Percentiles rank a stretch among this genome's conserved stretches.
phyloP scores from a whole-genome alignment of 2,888 invertebrate genomes.

The Lasius platythorax region DNA sequence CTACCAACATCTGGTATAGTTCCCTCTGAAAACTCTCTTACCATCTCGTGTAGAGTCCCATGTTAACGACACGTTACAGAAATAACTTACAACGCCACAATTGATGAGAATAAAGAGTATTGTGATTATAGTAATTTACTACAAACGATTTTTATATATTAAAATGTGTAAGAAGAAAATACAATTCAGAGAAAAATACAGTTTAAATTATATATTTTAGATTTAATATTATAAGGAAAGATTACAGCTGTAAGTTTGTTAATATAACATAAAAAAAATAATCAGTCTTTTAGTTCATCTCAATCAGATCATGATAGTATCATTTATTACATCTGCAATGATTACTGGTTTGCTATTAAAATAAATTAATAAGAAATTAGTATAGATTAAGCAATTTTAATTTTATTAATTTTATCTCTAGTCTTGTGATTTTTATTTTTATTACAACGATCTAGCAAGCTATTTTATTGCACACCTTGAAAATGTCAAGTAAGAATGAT shows the following conservation, averaged over 20 bases:
- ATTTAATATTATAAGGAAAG: neutral
- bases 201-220: neutral
- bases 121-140: neutral
- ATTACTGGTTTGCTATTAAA: neutral
- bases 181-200: neutral
- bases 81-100: neutral
- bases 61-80: slow-evolving; percentile 23
- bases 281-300: neutral
- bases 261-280: slow-evolving; percentile 1
- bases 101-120: neutral
- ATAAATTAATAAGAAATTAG: neutral
- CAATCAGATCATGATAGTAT: slow-evolving; percentile 1
- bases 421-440: slow-evolving; percentile 8
- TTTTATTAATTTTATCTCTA: neutral
- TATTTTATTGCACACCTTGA: slow-evolving; percentile 22
- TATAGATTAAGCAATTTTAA: neutral
- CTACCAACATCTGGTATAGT: slow-evolving; percentile 18
- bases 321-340: neutral
- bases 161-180: neutral
- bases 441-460: slow-evolving; percentile 4
- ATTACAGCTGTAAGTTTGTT: neutral
- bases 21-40: neutral
- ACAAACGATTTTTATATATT: neutral
- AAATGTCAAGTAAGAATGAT: slow-evolving; percentile 42
- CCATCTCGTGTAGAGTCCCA: slow-evolving; percentile 3